Conservation (phyloP, 2,113 vertebrate genomes). For the Hippocampus abdominalis region DNA sequence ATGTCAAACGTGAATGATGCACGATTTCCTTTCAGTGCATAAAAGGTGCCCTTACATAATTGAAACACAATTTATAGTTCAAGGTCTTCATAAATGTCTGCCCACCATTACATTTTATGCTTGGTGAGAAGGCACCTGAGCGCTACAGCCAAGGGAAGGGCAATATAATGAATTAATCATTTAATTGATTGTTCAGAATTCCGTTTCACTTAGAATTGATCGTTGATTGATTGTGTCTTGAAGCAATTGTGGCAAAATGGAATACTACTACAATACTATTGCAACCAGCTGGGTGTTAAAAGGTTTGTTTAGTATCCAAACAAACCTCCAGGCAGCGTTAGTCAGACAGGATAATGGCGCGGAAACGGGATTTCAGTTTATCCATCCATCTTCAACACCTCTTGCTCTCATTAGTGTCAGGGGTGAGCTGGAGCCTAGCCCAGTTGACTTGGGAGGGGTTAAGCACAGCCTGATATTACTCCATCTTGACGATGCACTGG, state of each 20-base stretch:
- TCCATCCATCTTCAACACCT: no score
- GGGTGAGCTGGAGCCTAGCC: no score
- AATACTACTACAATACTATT: background rate
- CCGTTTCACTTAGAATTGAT: no score
- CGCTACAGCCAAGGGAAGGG: background rate
- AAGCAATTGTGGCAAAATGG: background rate
- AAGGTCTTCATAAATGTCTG: background rate
- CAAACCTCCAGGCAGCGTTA: background rate
- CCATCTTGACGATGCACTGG: no score
- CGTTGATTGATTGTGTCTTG: no score
- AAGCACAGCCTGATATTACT: no score
- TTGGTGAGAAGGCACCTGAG: background rate
- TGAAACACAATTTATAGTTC: background rate
- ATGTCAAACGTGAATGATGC: background rate
- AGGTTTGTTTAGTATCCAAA: background rate
- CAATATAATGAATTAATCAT: background rate
- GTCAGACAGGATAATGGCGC: no score
- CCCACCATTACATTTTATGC: background rate
- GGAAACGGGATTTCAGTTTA: no score
- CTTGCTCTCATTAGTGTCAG: no score
- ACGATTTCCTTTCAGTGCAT: background rate
- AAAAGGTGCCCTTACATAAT: background rate
- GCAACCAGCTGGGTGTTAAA: no score
- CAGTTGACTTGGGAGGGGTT: no score
- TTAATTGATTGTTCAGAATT: no score